Evolutionary conservation across 2,888 invertebrate genomes (phyloP).

Genomic region (Plagodis dolabraria): DNA sequence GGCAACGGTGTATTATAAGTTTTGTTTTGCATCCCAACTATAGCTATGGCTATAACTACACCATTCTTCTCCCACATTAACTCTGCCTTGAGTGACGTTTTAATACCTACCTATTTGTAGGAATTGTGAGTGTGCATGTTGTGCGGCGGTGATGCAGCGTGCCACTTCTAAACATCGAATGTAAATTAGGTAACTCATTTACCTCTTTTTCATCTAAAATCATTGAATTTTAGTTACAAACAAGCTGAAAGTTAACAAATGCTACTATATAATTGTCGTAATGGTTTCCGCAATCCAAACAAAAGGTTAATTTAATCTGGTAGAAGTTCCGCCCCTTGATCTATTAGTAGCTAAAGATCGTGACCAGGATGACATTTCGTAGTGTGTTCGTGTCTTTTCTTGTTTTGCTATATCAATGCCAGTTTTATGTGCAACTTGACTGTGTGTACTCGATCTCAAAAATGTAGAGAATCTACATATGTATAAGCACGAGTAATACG

Average conservation of each 20-base stretch:
- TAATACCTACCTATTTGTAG: no score
- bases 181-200: no score
- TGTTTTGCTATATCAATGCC: constrained; percentile 15
- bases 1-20: no score
- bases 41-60: no score
- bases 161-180: no score
- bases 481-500: no score
- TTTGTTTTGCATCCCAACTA: no score
- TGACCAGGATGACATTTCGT: constrained; percentile 25
- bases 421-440: not conserved
- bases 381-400: constrained; percentile 18
- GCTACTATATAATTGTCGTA: constrained; percentile 3
- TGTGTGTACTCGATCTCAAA: not conserved
- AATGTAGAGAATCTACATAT: not conserved
- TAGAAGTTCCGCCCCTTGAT: constrained; percentile 25
- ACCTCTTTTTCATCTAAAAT: no score
- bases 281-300: constrained; percentile 22
- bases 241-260: not conserved
- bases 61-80: no score
- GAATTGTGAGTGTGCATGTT: no score
- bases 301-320: constrained; percentile 29
- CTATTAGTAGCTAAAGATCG: constrained; percentile 26
- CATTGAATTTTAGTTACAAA: not conserved
- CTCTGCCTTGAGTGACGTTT: no score
- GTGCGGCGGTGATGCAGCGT: no score